Conservation (phyloP, 2,888 invertebrate species). For the Tachina lurida region DNA sequence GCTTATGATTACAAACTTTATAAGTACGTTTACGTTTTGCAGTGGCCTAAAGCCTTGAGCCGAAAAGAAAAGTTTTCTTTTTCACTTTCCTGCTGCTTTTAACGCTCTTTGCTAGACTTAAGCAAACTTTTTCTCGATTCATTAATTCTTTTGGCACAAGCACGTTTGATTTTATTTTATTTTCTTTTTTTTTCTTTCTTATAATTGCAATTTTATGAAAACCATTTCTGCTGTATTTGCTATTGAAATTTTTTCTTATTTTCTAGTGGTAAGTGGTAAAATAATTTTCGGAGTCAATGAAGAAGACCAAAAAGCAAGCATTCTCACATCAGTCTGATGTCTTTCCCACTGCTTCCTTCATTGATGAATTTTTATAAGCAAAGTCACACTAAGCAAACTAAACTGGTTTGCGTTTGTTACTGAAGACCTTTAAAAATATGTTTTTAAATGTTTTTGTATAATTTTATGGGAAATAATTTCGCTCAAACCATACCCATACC, state of each 20-base stretch:
- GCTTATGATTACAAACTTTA: slow-evolving; percentile 40
- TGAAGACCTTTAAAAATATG: no score
- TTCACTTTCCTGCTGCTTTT: neutral
- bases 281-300: neutral
- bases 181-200: neutral
- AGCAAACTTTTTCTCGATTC: slow-evolving; percentile 41
- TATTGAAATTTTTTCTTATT: neutral
- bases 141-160: slow-evolving; percentile 47
- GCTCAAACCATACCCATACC: no score
- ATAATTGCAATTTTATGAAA: neutral
- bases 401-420: no score
- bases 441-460: no score
- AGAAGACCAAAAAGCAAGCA: neutral
- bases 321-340: no score
- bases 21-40: slow-evolving; percentile 33
- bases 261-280: neutral
- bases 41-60: slow-evolving; percentile 11
- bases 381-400: no score
- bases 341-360: no score
- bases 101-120: neutral
- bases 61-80: neutral
- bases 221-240: neutral
- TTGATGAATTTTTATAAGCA: no score
- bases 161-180: neutral
- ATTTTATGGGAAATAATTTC: no score